Evolutionary conservation across 2,113 vertebrate genomes (phyloP), one percentile per base, ranked within the genome.

Genomic region (Hydrochoerus hydrochaeris): DNA sequence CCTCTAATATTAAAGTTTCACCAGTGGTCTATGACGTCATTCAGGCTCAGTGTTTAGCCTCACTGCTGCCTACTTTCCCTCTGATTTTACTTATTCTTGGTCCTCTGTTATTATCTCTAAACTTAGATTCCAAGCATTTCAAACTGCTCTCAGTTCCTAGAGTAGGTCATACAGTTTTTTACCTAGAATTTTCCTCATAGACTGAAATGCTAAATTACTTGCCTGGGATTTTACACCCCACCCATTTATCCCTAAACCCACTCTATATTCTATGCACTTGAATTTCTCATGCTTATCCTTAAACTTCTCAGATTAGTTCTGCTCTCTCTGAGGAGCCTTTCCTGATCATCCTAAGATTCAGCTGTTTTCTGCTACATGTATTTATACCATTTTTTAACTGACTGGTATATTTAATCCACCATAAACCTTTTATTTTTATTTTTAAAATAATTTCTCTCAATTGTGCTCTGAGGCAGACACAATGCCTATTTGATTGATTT

Each of bases 381-480:
- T 9, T 41, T 71, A 24, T 1, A 86, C 7, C 52, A 84, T 65
- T 52, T 77, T 52, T 77, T 69, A 32, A n/a, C 57, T 86, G 81
- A 78, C 44, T 49, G 1, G 19, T 91, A 14, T 71, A 41, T 38
- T 85, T 80, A 44, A 26, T 17, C 69, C 58, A 81, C 10, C 60
- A 12, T 54, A 44, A 85, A 19, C 5, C 49, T 65, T 81, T 75
- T 73, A 81, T 24, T 67, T 94, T 60, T 88, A 81, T 8, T 94
- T 95, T n/a, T 71, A 93, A 90, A 90, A 32, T 35, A 7, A 14
- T 63, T 86, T 89, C 44, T 86, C 49, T 90, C n/a, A 24, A 22
- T 24, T 85, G 3, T 67, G 19, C 84, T 11, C 58, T 9, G 52
- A 88, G 11, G 35, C 4, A 91, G 41, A 85, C 10, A 88, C 1